Conservation (phyloP, 2,888 invertebrate species). For the Thyatira batis region DNA sequence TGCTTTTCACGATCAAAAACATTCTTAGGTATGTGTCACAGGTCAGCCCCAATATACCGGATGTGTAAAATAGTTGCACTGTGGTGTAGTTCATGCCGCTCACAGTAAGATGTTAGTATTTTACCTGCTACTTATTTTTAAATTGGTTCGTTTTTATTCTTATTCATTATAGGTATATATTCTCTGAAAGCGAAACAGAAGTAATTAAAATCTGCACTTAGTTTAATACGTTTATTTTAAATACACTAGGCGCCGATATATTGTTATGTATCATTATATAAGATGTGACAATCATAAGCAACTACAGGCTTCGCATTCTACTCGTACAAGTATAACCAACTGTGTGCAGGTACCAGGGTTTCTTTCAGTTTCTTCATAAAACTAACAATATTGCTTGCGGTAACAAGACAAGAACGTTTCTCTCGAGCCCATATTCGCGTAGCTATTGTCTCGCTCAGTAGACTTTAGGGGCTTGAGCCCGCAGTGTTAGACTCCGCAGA, state of each 20-base stretch:
- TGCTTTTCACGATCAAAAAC: too few species aligned
- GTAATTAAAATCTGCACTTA: too few species aligned
- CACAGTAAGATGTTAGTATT: too few species aligned
- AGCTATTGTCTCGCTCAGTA: slow-evolving; percentile 73
- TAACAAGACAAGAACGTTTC: slow-evolving; percentile 77
- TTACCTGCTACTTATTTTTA: too few species aligned
- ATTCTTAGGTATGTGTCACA: too few species aligned
- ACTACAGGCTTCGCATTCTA: slow-evolving; percentile 19
- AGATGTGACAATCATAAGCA: not conserved
- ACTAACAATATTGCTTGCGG: slow-evolving; percentile 78
- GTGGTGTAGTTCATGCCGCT: too few species aligned
- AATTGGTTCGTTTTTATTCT: too few species aligned
- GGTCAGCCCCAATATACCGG: too few species aligned
- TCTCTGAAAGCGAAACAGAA: too few species aligned
- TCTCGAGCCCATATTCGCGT: slow-evolving; percentile 72
- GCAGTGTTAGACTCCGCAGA: slow-evolving; percentile 64
- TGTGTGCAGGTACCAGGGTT: slow-evolving; percentile 59
- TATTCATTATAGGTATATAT: too few species aligned
- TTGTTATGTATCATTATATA: not conserved
- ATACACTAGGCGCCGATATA: not conserved
- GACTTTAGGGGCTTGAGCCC: slow-evolving; percentile 72
- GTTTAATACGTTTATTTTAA: not conserved
- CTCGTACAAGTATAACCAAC: too few species aligned
- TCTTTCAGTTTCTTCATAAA: slow-evolving; percentile 72
- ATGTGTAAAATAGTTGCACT: too few species aligned